Conservation (phyloP, 2,113 vertebrate species). For the Gobiocypris rarus region DNA sequence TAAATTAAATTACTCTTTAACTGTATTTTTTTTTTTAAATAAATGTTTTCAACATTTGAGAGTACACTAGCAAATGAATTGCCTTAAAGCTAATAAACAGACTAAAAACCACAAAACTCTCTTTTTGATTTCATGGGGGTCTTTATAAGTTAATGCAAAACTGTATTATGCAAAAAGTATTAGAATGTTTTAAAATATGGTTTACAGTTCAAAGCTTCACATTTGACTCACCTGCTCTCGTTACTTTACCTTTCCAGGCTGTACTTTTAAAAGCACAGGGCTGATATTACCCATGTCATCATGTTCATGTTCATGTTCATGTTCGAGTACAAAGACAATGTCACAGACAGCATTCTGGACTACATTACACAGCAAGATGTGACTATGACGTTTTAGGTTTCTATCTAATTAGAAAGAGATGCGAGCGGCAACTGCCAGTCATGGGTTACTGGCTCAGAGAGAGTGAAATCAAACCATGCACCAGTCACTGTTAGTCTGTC, state of each 20-base stretch:
- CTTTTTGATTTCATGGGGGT: background rate
- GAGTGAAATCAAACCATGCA: slow-evolving; percentile 66
- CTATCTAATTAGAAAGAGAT: slow-evolving; percentile 17
- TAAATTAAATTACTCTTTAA: too few species aligned
- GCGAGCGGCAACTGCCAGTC: background rate
- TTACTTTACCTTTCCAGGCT: background rate
- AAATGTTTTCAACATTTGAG: background rate
- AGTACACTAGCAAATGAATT: background rate
- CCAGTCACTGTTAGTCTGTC: slow-evolving; percentile 66
- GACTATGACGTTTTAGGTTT: background rate
- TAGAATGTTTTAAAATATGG: background rate
- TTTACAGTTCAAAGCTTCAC: background rate
- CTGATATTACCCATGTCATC: background rate
- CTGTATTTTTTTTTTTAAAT: too few species aligned
- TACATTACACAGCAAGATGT: slow-evolving; percentile 20
- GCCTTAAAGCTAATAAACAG: background rate
- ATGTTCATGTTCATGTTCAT: background rate
- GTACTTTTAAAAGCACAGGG: slow-evolving; percentile 3
- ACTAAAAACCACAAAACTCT: background rate
- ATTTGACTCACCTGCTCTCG: slow-evolving; percentile 63
- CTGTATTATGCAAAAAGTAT: background rate
- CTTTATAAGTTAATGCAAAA: background rate
- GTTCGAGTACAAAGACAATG: slow-evolving; percentile 35
- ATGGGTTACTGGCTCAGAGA: slow-evolving; percentile 47
- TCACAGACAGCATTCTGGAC: background rate